Evolutionary conservation across 2,113 vertebrate species (phyloP).

Genomic region (Actenoides hombroni): DNA sequence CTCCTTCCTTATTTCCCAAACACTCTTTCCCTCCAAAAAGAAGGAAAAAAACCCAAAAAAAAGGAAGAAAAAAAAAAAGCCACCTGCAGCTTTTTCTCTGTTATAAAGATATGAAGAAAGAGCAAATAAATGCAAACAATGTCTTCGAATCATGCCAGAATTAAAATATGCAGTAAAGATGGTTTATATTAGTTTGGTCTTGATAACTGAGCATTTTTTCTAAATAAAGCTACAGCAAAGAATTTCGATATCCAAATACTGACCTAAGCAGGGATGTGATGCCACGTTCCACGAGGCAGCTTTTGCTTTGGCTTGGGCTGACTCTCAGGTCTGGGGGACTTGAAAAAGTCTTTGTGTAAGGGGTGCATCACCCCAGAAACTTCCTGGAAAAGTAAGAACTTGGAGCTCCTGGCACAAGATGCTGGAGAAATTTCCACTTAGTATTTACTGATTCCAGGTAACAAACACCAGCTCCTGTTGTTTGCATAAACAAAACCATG

Average conservation of each 20-base stretch:
- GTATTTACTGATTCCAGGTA: background rate
- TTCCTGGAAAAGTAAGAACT: background rate
- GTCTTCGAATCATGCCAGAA: background rate
- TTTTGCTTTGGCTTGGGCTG: background rate
- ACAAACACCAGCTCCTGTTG: background rate
- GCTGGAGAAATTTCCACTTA: background rate
- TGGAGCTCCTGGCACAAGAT: background rate
- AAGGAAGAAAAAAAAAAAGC: background rate
- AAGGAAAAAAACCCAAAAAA: too few species aligned
- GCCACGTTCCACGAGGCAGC: rapidly evolving
- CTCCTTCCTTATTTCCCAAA: slow-evolving; percentile 37
- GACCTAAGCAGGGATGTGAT: background rate
- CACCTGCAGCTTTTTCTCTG: slow-evolving; percentile 37
- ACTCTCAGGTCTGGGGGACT: background rate
- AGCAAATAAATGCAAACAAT: background rate
- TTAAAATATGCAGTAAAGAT: background rate
- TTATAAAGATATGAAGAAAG: background rate
- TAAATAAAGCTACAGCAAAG: background rate
- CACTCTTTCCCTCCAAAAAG: background rate
- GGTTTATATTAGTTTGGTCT: background rate
- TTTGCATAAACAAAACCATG: background rate
- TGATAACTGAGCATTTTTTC: background rate
- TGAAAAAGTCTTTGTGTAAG: background rate
- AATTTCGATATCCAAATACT: background rate
- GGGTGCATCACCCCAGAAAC: background rate